Evolutionary conservation across 1,140 invertebrate species (phyloP).

Genomic region (Phymorhynchus buccinoides): DNA sequence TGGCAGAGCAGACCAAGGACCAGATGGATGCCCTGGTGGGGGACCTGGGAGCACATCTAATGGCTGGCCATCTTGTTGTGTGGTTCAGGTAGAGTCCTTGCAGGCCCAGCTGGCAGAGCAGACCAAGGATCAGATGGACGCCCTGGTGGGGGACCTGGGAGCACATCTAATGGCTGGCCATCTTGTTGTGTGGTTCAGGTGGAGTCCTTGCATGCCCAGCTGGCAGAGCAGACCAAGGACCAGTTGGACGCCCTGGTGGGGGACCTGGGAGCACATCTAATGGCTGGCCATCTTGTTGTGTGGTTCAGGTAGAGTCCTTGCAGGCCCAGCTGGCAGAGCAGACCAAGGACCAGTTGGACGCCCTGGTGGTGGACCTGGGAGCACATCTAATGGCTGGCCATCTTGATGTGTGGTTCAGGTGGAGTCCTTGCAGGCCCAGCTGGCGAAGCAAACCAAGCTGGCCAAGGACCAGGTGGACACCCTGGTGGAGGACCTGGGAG

Average conservation of each 20-base stretch:
- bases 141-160: conserved; percentile 68
- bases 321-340: no score
- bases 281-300: background rate
- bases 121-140: conserved; percentile 71
- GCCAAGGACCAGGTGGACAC: conserved; percentile 71
- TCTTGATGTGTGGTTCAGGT: no score
- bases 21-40: conserved; percentile 70
- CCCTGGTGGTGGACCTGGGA: no score
- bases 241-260: conserved; percentile 70
- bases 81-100: conserved; percentile 66
- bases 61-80: no score
- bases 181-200: no score
- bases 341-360: no score
- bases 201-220: conserved; percentile 71
- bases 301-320: no score
- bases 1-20: conserved; percentile 72
- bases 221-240: conserved; percentile 72
- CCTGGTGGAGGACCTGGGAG: conserved; percentile 70
- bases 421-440: conserved; percentile 70
- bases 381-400: no score
- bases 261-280: no score
- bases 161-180: no score
- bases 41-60: conserved; percentile 68
- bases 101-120: conserved; percentile 72
- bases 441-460: conserved; percentile 71